Evolutionary conservation across 1,140 invertebrate genomes (phyloP), one percentile per base, ranked within the genome.

Genomic region (Drosophila biarmipes): DNA sequence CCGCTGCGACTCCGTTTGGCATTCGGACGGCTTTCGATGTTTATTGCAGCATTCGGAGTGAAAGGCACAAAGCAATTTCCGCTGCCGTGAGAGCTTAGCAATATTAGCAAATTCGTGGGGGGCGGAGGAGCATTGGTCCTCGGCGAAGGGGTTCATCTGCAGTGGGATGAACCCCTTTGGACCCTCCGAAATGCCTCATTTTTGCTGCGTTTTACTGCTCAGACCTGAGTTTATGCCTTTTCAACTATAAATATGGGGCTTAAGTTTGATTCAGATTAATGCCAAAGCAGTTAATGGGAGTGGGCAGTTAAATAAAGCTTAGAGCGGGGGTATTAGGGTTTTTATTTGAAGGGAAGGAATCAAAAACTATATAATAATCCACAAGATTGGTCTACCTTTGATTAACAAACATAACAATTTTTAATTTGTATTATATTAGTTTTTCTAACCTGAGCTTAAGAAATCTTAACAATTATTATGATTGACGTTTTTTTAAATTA

Each of bases 11-110:
- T 62, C 34, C 63, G 82, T 74, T 87, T 86, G 82, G 82, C 82
- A 87, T 86, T 85, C 81, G 81, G 78, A 85, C 73, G 81, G 80
- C 81, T 86, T 87, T 86, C 82, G 73, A 86, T 86, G 82, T 87
- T 86, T 86, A 87, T 87, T 86, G 82, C 82, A 87, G 69, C 78
- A 87, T 86, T 86, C 72, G 69, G 78, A 82, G 82, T 86, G 79
- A 81, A 86, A 87, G 82, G 78, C 82, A 86, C 84, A 86, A 87
- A 82, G 84, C 82, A 86, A 86, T 86, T 86, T 86, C 82, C 82
- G 82, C 69, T 86, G 55, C 81, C 81, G 82, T 87, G 84, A 82
- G 78, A 86, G 82, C 82, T 87, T 87, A 87, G 82, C 74, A 78
- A 78, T 86, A 86, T 86, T 87, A 86, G 68, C 78, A 68, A 61